Evolutionary conservation across 2,797 vertebrate species (phyloP).

Genomic region (Varecia variegata): DNA sequence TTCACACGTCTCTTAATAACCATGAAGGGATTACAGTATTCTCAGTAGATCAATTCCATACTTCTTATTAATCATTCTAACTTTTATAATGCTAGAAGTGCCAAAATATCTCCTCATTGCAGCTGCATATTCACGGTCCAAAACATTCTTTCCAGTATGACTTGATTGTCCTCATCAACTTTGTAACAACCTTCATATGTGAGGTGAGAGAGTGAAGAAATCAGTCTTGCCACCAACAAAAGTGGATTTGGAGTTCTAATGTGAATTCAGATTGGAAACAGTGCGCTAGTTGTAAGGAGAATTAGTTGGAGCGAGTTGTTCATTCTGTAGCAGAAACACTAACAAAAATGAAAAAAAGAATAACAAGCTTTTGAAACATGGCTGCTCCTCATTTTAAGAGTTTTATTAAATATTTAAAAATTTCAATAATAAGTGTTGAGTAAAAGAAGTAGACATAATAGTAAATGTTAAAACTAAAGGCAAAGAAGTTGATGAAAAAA

Average conservation of each 20-base stretch:
- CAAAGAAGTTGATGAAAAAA: neutral
- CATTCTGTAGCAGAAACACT: neutral
- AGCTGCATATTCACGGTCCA: slow-evolving; percentile 66
- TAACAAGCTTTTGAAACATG: neutral
- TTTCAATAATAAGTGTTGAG: slow-evolving; percentile 2
- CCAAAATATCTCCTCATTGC: slow-evolving; percentile 72
- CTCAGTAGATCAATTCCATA: slow-evolving; percentile 61
- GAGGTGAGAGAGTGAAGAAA: slow-evolving; percentile 53
- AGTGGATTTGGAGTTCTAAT: neutral
- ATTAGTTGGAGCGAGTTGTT: neutral
- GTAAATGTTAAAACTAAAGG: slow-evolving; percentile 18
- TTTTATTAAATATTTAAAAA: slow-evolving; percentile 8
- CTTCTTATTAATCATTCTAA: slow-evolving; percentile 74
- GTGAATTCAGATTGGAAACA: slow-evolving; percentile 26
- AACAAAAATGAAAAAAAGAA: neutral
- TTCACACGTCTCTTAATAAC: slow-evolving; percentile 60
- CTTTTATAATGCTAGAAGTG: slow-evolving; percentile 63
- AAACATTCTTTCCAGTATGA: slow-evolving; percentile 80
- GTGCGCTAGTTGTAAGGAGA: neutral
- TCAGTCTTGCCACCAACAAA: slow-evolving; percentile 27
- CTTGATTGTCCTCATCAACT: slow-evolving; percentile 71
- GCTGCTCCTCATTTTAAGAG: neutral
- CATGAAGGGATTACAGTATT: slow-evolving; percentile 57
- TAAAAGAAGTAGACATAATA: neutral
- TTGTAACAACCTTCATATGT: slow-evolving; percentile 67